Percentiles rank a stretch among this genome's conserved stretches.
Evolutionary conservation across 2,113 vertebrate species (phyloP).

Genomic region (Cheirogaleus medius): DNA sequence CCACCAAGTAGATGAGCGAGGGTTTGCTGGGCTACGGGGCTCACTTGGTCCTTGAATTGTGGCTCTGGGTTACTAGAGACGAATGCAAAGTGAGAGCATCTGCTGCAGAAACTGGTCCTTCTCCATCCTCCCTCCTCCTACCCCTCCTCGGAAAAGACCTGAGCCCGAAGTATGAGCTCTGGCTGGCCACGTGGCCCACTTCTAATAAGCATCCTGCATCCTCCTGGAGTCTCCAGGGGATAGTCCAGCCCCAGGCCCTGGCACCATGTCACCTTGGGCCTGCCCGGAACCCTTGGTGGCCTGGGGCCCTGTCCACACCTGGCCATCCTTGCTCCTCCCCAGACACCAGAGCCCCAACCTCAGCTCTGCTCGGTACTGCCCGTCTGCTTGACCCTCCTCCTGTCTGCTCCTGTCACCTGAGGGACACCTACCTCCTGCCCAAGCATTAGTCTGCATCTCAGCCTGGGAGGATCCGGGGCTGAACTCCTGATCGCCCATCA

Average conservation of each 20-base stretch:
- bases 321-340: not conserved
- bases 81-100: not conserved
- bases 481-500: not conserved
- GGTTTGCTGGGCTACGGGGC: not conserved
- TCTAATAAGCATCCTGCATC: not conserved
- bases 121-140: not conserved
- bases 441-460: not conserved
- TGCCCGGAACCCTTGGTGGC: not conserved
- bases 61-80: not conserved
- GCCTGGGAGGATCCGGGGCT: not conserved
- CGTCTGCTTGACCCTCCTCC: not conserved
- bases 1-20: fast-evolving
- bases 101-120: not conserved
- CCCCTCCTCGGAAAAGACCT: not conserved
- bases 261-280: not conserved
- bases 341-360: not conserved
- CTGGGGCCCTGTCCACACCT: not conserved
- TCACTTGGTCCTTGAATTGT: not conserved
- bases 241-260: not conserved
- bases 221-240: not conserved
- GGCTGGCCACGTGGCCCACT: not conserved
- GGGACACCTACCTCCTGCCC: not conserved
- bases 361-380: not conserved
- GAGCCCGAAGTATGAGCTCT: fast-evolving
- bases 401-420: not conserved